These are phyloP conservation scores for Mohoua ochrocephala DNA, from an alignment of 2,113 vertebrate species.

Conservation along the genomic window DNA sequence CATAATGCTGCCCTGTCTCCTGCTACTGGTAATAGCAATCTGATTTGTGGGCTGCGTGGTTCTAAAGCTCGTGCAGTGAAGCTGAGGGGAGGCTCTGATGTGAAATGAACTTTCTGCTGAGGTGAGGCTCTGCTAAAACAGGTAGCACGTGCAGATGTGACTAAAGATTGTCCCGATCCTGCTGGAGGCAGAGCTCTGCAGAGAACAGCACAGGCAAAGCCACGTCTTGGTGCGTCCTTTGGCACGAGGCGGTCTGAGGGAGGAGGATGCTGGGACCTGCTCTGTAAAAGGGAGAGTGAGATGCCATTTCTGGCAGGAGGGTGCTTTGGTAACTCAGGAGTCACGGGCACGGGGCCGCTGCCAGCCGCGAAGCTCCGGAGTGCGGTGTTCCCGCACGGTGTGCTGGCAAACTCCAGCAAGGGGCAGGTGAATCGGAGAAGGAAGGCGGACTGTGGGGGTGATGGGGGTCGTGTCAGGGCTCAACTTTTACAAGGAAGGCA, in stretches of 20 bases:
- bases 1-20: not conserved
- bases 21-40: not conserved
- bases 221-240: accelerated
- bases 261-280: not conserved
- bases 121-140: not conserved
- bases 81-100: not conserved
- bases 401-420: not conserved
- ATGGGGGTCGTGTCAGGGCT: not conserved
- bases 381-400: accelerated
- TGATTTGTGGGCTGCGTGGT: not conserved
- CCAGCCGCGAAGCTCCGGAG: not conserved
- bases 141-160: not conserved
- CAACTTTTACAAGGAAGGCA: not conserved
- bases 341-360: accelerated
- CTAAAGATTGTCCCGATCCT: not conserved
- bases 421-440: accelerated
- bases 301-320: not conserved
- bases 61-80: not conserved
- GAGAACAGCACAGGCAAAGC: not conserved
- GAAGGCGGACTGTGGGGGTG: not conserved
- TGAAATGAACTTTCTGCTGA: not conserved
- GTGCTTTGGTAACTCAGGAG: not conserved
- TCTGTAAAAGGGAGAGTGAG: not conserved
- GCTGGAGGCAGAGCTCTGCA: not conserved
- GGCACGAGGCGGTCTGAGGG: not conserved